Conservation (phyloP, 1,140 invertebrate genomes). For the Geopemphigus sp. region DNA sequence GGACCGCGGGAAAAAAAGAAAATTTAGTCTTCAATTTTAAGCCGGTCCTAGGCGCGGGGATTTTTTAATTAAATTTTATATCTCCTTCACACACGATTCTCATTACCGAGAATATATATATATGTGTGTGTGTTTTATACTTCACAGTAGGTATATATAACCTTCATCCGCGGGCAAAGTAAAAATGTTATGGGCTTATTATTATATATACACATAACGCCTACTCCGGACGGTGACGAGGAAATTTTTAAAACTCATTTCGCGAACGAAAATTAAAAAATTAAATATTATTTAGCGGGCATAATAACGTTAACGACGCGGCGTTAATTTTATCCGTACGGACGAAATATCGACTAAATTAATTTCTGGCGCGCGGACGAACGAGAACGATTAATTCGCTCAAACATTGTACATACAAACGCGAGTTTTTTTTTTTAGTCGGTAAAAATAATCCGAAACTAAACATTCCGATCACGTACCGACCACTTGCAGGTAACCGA, state of each 20-base stretch:
- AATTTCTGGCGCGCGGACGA: too few relatives aligned
- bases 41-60: neutral
- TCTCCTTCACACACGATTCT: neutral
- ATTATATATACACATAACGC: too few relatives aligned
- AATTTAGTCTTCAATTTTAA: constrained; percentile 22
- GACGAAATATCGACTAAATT: too few relatives aligned
- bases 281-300: too few relatives aligned
- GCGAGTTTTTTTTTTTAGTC: too few relatives aligned
- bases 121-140: neutral
- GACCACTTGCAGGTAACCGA: constrained; percentile 89
- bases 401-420: too few relatives aligned
- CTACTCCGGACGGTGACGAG: too few relatives aligned
- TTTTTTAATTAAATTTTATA: constrained; percentile 38
- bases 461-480: constrained; percentile 64
- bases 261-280: neutral
- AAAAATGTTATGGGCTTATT: constrained; percentile 20
- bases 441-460: too few relatives aligned
- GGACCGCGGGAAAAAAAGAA: neutral
- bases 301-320: too few relatives aligned
- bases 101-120: neutral
- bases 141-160: neutral
- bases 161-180: neutral
- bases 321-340: too few relatives aligned
- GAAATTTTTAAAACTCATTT: too few relatives aligned
- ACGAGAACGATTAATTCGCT: too few relatives aligned